Evolutionary conservation across 2,888 invertebrate genomes (phyloP), one percentile per base, ranked within the genome.

Genomic region (Athalia circularis): DNA sequence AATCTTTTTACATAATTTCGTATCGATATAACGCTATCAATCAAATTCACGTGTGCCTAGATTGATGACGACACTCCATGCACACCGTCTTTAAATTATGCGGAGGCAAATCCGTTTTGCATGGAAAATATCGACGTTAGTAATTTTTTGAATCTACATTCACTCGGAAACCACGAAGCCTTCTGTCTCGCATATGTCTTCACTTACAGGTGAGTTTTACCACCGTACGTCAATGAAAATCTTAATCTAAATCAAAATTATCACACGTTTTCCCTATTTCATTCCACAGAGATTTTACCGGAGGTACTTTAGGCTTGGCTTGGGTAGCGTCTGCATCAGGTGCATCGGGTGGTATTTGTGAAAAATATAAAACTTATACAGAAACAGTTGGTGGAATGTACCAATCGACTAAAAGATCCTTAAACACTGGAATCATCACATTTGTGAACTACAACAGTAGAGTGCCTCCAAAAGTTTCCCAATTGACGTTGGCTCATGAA

Each of bases 181-280:
- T 99, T 99, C 92, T 99, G 99, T 90, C 93, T 99, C 81, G 99
- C 99, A n/a, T 99, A 99, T 90, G 98, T 99, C 81, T 99, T 99
- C 91, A 99, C 99, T 0, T 97, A 97, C 90, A 84, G 89, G 89
- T 88, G 80, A 65, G 9, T 77, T 50, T 50, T 6, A n/a, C 43
- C 5, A 48, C 65, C 6, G 59, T 76, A 47, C 11, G 48, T 65
- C 54, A 15, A 65, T 57, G 48, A 5, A 5, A 47, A 9, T 9
- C 8, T n/a, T 13, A 67, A 79, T 15, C 67, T 52, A 1, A 5
- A 8, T 15, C 65, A 3, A 50, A 77, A 45, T 52, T 47, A 29
- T 29, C 29, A 29, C 29, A 29, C 29, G 29, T 29, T 29, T 13
- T 54, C 8, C 43, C 48, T n/a, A 13, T 4, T 47, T 8, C 48